Evolutionary conservation across 2,888 invertebrate species (phyloP).

Genomic region (Drosophila cognata): DNA sequence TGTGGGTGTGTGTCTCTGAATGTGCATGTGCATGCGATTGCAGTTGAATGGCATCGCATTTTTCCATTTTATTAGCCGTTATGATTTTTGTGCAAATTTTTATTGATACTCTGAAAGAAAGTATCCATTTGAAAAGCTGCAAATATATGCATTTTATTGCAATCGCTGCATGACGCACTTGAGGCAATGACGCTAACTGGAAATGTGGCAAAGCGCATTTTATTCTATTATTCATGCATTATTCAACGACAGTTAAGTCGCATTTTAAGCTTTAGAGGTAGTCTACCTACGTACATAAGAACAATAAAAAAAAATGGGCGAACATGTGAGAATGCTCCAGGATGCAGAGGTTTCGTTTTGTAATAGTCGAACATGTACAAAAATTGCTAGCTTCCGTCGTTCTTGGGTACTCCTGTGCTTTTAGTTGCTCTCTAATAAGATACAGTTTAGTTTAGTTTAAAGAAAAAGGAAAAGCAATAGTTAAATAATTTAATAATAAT

Average conservation of each 20-base stretch:
- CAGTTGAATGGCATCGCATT: slow-evolving; percentile 22
- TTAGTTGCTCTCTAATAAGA: neutral
- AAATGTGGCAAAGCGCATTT: slow-evolving; percentile 28
- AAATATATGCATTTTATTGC: slow-evolving; percentile 51
- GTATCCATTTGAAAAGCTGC: slow-evolving; percentile 28
- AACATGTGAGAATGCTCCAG: neutral
- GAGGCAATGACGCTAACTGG: slow-evolving; percentile 22
- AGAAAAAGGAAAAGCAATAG: neutral
- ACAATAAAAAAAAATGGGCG: neutral
- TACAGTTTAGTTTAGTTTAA: neutral
- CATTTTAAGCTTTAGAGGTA: slow-evolving; percentile 8
- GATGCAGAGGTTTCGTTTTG: neutral
- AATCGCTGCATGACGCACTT: slow-evolving; percentile 34
- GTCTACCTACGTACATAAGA: neutral
- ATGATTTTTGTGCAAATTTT: slow-evolving; percentile 27
- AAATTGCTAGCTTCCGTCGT: neutral
- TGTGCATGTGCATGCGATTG: slow-evolving; percentile 21
- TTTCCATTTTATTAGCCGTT: slow-evolving; percentile 6
- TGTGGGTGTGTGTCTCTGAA: neutral
- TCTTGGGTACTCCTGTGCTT: neutral
- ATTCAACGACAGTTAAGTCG: slow-evolving; percentile 47
- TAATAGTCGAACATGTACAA: neutral
- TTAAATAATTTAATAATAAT: neutral
- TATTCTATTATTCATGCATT: slow-evolving; percentile 46
- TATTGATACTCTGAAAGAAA: slow-evolving; percentile 40